These are phyloP conservation scores for Yponomeuta malinellus DNA, from an alignment of 2,888 invertebrate genomes.

Conservation along the genomic window DNA sequence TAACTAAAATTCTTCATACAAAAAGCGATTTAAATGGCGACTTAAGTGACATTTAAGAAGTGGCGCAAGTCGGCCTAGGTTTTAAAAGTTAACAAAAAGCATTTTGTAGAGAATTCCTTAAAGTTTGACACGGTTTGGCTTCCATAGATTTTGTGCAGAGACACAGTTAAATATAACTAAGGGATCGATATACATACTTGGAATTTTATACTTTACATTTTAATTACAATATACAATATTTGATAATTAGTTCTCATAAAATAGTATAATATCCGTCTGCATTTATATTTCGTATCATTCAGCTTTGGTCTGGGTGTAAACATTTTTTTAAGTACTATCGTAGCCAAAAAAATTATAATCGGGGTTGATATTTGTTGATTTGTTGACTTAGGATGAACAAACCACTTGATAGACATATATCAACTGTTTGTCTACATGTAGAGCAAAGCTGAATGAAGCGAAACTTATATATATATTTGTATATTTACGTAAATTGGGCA, in stretches of 20 bases:
- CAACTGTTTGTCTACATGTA: too few species aligned
- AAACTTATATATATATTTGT: background rate
- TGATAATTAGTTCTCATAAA: background rate
- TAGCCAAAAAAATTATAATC: too few species aligned
- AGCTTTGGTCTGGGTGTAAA: too few species aligned
- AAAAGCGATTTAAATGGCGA: too few species aligned
- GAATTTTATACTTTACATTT: slow-evolving; percentile 6
- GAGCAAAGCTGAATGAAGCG: too few species aligned
- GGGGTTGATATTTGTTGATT: too few species aligned
- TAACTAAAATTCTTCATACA: too few species aligned
- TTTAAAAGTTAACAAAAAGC: slow-evolving; percentile 8
- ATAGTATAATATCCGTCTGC: background rate
- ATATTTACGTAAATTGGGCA: background rate
- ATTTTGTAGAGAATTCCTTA: slow-evolving; percentile 47
- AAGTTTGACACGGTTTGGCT: slow-evolving; percentile 60
- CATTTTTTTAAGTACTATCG: too few species aligned
- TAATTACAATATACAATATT: background rate
- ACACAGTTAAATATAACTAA: slow-evolving; percentile 20
- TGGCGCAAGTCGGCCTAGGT: slow-evolving; percentile 11
- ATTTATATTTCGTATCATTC: background rate
- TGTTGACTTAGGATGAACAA: too few species aligned
- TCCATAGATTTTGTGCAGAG: slow-evolving; percentile 66
- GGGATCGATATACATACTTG: slow-evolving; percentile 21
- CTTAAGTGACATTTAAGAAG: too few species aligned
- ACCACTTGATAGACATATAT: too few species aligned